Percentiles rank a stretch among this genome's conserved stretches.
These are phyloP conservation scores for Troilus luridus DNA, from an alignment of 2,888 invertebrate genomes.

Conservation along the genomic window DNA sequence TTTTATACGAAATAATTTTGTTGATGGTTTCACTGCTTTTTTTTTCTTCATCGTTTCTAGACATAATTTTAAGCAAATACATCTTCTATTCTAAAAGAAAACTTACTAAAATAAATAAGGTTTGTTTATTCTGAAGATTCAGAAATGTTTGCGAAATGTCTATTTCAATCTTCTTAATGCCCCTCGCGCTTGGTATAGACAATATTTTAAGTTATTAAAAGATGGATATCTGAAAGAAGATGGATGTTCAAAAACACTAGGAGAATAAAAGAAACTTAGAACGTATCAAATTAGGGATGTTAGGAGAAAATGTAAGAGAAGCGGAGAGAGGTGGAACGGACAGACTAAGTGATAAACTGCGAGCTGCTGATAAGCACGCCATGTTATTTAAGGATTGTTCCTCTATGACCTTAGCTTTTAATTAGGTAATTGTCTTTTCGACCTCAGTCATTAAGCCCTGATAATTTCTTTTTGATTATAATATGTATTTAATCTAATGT, in stretches of 20 bases:
- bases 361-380: neutral
- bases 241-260: neutral
- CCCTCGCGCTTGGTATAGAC: neutral
- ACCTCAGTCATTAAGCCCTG: neutral
- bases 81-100: neutral
- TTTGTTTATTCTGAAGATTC: neutral
- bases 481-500: no score
- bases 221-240: neutral
- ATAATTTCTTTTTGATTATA: neutral
- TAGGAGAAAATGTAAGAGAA: neutral
- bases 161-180: neutral
- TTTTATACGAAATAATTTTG: no score
- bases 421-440: neutral
- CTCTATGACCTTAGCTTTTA: neutral
- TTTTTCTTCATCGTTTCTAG: no score
- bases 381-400: neutral
- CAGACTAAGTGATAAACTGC: neutral
- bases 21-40: no score
- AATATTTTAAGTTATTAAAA: neutral
- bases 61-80: no score
- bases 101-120: neutral
- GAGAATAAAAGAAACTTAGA: neutral
- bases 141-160: neutral
- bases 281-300: neutral
- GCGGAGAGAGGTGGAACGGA: neutral